A percentile compares a stretch with the other conserved stretches of the same genome.
Evolutionary conservation across 2,113 vertebrate species (phyloP).

Genomic region (Eretmochelys imbricata): DNA sequence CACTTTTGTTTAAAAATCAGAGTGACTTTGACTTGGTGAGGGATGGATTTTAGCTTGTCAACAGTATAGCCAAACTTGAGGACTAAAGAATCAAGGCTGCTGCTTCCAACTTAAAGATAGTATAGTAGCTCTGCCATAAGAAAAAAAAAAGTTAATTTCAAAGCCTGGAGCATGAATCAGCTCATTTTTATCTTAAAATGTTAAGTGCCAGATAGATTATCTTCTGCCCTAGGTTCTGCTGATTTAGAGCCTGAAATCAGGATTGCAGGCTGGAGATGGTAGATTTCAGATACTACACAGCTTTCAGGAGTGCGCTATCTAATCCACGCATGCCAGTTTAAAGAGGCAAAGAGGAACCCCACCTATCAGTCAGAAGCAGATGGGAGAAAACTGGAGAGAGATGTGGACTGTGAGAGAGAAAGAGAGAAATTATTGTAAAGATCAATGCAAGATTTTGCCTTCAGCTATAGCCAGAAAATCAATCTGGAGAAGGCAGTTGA

Average conservation of each 20-base stretch:
- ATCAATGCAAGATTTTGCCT: not conserved
- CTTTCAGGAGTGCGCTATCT: not conserved
- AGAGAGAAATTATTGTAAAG: not conserved
- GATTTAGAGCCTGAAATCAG: not conserved
- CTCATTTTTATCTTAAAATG: not conserved
- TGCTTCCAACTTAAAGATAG: not conserved
- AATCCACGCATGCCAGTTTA: not conserved
- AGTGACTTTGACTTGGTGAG: not conserved
- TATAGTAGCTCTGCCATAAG: not conserved
- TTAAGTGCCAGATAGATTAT: not conserved
- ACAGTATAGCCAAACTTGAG: not conserved
- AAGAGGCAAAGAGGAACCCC: conserved; percentile 1
- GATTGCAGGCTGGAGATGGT: not conserved
- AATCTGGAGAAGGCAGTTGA: not conserved
- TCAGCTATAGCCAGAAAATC: not conserved
- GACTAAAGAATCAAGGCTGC: not conserved
- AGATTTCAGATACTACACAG: not conserved
- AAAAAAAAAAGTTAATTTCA: not conserved
- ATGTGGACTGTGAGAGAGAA: not conserved
- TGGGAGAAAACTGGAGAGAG: not conserved
- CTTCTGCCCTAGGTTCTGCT: not conserved
- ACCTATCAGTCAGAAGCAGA: not conserved
- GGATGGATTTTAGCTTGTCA: not conserved
- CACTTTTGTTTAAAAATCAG: not conserved
- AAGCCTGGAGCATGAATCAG: not conserved